Percentiles rank a stretch among this genome's conserved stretches.
Conservation (phyloP, 2,888 invertebrate genomes). For the Microdon myrmicae region DNA sequence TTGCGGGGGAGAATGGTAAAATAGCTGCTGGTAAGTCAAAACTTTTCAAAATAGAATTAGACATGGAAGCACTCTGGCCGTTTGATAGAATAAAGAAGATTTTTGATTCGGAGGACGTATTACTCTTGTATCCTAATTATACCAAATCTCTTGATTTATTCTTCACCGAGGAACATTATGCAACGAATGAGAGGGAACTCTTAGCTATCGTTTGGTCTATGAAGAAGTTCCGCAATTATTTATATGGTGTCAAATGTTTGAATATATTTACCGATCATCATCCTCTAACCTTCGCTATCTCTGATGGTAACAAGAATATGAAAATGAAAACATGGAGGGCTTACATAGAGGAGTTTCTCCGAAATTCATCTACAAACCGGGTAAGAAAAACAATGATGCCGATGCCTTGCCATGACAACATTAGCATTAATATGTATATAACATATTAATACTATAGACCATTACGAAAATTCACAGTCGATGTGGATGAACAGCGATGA, state of each 20-base stretch:
- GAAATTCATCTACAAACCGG: slow-evolving; percentile 41
- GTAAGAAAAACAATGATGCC: slow-evolving; percentile 57
- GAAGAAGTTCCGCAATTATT: slow-evolving; percentile 60
- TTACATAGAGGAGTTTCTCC: slow-evolving; percentile 17
- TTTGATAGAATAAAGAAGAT: slow-evolving; percentile 20
- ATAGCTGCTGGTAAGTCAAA: slow-evolving; percentile 23
- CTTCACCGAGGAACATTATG: slow-evolving; percentile 35
- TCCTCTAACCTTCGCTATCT: slow-evolving; percentile 13
- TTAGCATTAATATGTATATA: too few relatives aligned
- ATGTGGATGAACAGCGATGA: slow-evolving; percentile 31
- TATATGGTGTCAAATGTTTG: slow-evolving; percentile 56
- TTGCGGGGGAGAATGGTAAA: slow-evolving; percentile 28
- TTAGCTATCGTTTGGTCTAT: slow-evolving; percentile 59
- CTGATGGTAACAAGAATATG: slow-evolving; percentile 12
- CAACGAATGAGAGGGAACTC: slow-evolving; percentile 60
- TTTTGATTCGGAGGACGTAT: slow-evolving; percentile 21
- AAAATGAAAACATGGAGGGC: slow-evolving; percentile 20
- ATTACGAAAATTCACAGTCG: slow-evolving; percentile 15
- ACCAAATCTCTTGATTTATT: slow-evolving; percentile 26
- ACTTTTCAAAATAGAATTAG: slow-evolving; percentile 15
- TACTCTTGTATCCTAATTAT: slow-evolving; percentile 28
- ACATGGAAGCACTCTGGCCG: slow-evolving; percentile 20
- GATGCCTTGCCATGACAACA: slow-evolving; percentile 27
- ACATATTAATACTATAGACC: slow-evolving; percentile 21
- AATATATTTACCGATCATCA: slow-evolving; percentile 31